Evolutionary conservation across 2,797 vertebrate genomes (phyloP), one percentile per base, ranked within the genome.

Genomic region (Aldrovandia affinis): DNA sequence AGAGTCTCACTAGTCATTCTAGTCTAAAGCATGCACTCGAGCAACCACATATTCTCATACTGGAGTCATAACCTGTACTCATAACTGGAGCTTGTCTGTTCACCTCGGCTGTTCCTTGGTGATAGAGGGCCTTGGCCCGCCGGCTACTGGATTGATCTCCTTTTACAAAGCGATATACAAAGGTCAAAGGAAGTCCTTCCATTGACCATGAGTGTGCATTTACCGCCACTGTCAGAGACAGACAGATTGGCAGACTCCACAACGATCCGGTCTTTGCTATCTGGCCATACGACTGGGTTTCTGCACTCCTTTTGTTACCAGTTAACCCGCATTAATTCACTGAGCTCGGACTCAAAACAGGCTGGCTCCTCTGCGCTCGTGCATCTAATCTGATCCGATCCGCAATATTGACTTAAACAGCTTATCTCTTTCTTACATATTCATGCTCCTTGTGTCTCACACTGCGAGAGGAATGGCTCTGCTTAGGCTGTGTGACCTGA

Each of bases 61-160:
- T 50, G 47, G 6, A 50, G 47, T 50, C 47, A 50, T 50, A 50
- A 12, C n/a, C 12, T 50, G 47, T 50, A 50, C 47, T 50, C 47
- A 12, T 50, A 50, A 50, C 12, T 50, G 6, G 47, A 6, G 47
- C 47, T 50, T 12, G 47, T 50, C 47, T 50, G 6, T 50, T 50
- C 47, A 50, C 33, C 39, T 33, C 36, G 36, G 47, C 47, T 50
- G 85, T 61, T 83, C 3, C 0, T 84, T 88, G 86, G 82, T 86
- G 77, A 61, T 83, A 78, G 75, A 77, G 57, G 36, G 70, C 10
- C 33, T 59, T 52, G 54, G 30, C 77, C 42, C 84, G 87, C 73
- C 84, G 89, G 86, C 83, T 88, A 89, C 6, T 1, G 70, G 89
- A 91, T 88, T 90, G 88, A 90, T 92, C 42, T n/a, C 44, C 36